phyloP scores from a whole-genome alignment of 2,888 invertebrate species.

The Heliconius ethilla region DNA sequence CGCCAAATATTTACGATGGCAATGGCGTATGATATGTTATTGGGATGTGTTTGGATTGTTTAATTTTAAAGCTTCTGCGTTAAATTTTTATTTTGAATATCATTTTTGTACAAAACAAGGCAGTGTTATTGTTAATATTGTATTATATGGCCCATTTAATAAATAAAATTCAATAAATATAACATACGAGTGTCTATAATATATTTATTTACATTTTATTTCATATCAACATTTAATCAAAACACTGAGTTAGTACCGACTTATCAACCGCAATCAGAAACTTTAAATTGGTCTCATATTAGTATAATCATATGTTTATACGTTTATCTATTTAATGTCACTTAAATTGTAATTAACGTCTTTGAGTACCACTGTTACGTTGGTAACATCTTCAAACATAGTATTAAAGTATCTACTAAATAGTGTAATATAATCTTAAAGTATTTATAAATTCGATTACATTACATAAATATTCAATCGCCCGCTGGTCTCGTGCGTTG shows the following conservation, averaged over 20 bases:
- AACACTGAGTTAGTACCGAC: neutral
- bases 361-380: neutral
- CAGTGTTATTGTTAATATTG: too few species aligned
- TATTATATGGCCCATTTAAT: too few species aligned
- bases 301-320: neutral
- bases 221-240: neutral
- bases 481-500: slow-evolving; percentile 15
- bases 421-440: neutral
- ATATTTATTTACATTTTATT: too few species aligned
- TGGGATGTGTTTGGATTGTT: neutral
- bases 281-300: neutral
- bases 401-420: slow-evolving; percentile 2
- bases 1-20: slow-evolving; percentile 15
- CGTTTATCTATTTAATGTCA: neutral
- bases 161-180: too few species aligned
- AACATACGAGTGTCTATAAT: too few species aligned
- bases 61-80: neutral
- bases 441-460: slow-evolving; percentile 5
- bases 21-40: neutral
- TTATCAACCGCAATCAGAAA: neutral
- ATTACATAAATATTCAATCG: neutral
- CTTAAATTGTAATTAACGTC: neutral
- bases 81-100: neutral
- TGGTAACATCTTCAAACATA: neutral
- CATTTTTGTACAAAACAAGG: too few species aligned